These are phyloP conservation scores for Drosophila lacicola DNA, from an alignment of 2,888 invertebrate species.

Conservation along the genomic window DNA sequence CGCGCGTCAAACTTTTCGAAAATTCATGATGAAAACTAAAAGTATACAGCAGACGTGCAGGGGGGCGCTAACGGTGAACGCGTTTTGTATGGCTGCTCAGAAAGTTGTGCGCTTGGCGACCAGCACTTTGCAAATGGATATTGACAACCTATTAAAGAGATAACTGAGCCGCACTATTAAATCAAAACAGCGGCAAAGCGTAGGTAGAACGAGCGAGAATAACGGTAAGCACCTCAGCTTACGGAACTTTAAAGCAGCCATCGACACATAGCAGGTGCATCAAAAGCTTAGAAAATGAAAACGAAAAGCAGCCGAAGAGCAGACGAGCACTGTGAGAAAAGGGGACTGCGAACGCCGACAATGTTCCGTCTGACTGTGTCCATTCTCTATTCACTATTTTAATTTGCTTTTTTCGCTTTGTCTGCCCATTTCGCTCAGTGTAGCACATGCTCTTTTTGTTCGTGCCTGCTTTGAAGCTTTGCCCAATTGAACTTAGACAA, in stretches of 20 bases:
- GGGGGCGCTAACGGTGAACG: constrained; percentile 42
- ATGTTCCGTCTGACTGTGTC: too few relatives aligned
- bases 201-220: constrained; percentile 10
- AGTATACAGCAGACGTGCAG: constrained; percentile 50
- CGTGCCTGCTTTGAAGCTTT: constrained; percentile 19
- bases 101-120: constrained; percentile 33
- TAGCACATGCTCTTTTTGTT: too few relatives aligned
- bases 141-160: constrained; percentile 78
- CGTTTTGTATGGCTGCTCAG: constrained; percentile 38
- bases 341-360: too few relatives aligned
- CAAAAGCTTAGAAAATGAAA: too few relatives aligned
- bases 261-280: too few relatives aligned
- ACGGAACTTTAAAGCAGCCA: not conserved
- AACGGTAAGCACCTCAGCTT: constrained; percentile 2
- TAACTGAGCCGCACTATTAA: constrained; percentile 60
- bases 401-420: too few relatives aligned
- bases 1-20: constrained; percentile 58
- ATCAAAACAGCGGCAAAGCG: constrained; percentile 58
- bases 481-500: constrained; percentile 27
- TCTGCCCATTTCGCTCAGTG: too few relatives aligned
- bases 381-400: too few relatives aligned
- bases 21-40: constrained; percentile 80
- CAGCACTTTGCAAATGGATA: constrained; percentile 59
- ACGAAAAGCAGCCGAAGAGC: too few relatives aligned
- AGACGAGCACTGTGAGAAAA: too few relatives aligned